These are phyloP conservation scores for Pyrocephalus nanus DNA, from an alignment of 2,797 vertebrate genomes.

Conservation along the genomic window DNA sequence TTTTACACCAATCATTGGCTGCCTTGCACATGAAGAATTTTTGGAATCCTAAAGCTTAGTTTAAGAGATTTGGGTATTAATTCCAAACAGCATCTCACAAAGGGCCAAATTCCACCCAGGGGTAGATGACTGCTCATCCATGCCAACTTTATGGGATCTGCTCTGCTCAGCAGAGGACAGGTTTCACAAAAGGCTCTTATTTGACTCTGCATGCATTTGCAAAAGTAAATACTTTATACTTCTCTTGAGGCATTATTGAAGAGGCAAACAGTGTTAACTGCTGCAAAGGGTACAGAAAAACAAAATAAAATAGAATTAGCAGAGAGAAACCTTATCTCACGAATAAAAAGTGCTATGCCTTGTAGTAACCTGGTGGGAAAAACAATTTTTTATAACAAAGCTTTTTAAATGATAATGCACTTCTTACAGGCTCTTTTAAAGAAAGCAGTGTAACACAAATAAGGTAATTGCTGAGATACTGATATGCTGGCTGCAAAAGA, in stretches of 20 bases:
- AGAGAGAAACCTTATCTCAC: not conserved
- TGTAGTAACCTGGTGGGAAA: not conserved
- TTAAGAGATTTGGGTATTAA: slow-evolving; percentile 33
- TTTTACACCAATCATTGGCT: not conserved
- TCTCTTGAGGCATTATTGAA: not conserved
- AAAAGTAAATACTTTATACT: not conserved
- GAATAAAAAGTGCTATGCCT: not conserved
- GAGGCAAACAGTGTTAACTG: not conserved
- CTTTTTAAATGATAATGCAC: not conserved
- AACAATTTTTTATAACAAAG: not conserved
- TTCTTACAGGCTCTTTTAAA: not conserved
- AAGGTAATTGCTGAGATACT: not conserved
- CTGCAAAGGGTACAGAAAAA: not conserved
- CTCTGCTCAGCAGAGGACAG: not conserved
- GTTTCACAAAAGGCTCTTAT: not conserved
- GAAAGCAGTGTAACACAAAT: not conserved
- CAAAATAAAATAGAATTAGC: not conserved
- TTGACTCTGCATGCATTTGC: not conserved
- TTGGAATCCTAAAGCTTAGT: slow-evolving; percentile 35
- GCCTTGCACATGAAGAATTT: slow-evolving; percentile 15
- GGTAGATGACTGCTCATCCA: not conserved
- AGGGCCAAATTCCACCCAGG: not conserved
- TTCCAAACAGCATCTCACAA: slow-evolving; percentile 32
- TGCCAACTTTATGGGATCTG: not conserved
- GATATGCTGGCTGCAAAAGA: not conserved